These are phyloP conservation scores for Microtus pennsylvanicus DNA, from an alignment of 2,113 vertebrate genomes.

Conservation along the genomic window DNA sequence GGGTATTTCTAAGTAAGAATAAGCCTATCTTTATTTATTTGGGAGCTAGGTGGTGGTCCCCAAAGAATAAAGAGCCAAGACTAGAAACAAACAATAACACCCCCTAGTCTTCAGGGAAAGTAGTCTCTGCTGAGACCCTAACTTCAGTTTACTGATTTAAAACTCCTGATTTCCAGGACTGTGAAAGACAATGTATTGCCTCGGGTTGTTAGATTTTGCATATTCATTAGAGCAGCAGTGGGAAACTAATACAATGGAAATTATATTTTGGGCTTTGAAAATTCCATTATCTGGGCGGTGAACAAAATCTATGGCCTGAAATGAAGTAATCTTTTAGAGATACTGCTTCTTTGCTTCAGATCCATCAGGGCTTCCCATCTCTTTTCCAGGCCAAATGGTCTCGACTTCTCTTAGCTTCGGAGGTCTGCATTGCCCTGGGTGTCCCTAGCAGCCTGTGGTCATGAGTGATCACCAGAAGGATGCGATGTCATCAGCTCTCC, in stretches of 20 bases:
- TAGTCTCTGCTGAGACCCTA: not conserved
- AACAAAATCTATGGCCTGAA: slow-evolving; percentile 2
- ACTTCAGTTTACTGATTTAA: not conserved
- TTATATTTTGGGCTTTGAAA: not conserved
- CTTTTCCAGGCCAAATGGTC: not conserved
- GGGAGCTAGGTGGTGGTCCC: too few relatives aligned
- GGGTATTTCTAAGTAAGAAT: too few relatives aligned
- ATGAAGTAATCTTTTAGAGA: slow-evolving; percentile 31
- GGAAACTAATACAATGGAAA: not conserved
- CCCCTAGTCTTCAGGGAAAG: not conserved
- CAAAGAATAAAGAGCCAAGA: too few relatives aligned
- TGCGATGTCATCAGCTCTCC: not conserved
- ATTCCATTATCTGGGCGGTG: not conserved
- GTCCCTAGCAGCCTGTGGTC: not conserved
- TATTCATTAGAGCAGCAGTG: not conserved
- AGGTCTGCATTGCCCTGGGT: not conserved
- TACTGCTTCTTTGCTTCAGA: not conserved
- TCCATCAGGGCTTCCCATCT: not conserved
- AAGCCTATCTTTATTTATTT: too few relatives aligned
- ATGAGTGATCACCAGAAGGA: not conserved
- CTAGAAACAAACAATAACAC: too few relatives aligned
- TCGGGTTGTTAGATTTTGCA: not conserved
- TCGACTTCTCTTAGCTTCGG: not conserved
- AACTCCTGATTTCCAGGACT: not conserved
- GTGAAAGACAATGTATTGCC: not conserved